phyloP scores from a whole-genome alignment of 2,797 vertebrate species.

The Cyprinodon diabolis region DNA sequence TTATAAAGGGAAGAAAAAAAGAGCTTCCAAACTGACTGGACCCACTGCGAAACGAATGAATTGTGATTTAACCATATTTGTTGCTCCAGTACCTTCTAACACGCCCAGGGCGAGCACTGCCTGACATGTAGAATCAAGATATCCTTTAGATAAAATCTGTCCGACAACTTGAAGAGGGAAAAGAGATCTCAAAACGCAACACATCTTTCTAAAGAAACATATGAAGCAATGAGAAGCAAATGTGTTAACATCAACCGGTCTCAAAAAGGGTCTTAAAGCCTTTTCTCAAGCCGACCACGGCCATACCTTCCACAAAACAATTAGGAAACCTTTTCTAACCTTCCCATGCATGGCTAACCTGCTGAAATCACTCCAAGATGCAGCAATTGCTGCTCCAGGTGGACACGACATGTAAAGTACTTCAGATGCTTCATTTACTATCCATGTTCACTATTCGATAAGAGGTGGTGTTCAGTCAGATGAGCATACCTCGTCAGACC shows the following conservation, averaged over 20 bases:
- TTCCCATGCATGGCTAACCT: background rate
- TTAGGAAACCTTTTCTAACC: background rate
- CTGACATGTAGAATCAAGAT: background rate
- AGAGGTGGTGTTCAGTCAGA: background rate
- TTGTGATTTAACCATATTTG: background rate
- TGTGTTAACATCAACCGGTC: background rate
- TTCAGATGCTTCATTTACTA: background rate
- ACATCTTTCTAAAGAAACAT: background rate
- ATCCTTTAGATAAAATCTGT: background rate
- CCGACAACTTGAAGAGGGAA: background rate
- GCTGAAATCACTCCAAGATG: background rate
- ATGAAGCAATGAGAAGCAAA: background rate
- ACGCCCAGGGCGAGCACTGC: background rate
- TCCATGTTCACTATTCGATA: background rate
- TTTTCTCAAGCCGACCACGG: background rate
- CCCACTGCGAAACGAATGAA: background rate
- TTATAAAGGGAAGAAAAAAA: background rate
- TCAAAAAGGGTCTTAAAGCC: background rate
- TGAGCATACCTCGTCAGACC: too few species aligned
- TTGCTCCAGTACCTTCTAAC: background rate
- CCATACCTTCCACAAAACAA: background rate
- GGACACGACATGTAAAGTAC: background rate
- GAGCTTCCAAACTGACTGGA: background rate
- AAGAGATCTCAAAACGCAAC: background rate
- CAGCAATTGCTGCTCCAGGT: background rate